These are phyloP conservation scores for Rhimphoctona megacephalus DNA, from an alignment of 2,888 invertebrate species.

Conservation along the genomic window DNA sequence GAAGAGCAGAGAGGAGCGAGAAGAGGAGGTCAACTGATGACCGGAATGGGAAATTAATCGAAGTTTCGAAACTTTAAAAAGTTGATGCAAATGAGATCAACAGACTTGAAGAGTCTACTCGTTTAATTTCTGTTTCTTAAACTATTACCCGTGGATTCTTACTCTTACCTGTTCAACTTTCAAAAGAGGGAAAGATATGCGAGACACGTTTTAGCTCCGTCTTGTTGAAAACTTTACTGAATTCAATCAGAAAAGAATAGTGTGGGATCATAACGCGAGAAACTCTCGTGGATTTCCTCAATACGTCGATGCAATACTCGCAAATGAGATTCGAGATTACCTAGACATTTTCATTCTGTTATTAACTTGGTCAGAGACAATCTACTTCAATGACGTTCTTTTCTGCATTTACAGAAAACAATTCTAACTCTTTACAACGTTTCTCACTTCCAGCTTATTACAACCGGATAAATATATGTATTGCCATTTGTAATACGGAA, in stretches of 20 bases:
- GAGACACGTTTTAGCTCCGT: background rate
- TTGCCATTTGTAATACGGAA: too few species aligned
- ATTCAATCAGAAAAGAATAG: constrained; percentile 81
- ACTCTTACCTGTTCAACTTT: background rate
- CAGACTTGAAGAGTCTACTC: background rate
- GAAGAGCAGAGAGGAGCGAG: background rate
- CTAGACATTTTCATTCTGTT: constrained; percentile 7
- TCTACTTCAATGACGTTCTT: background rate
- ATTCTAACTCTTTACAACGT: background rate
- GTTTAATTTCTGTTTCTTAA: constrained; percentile 5
- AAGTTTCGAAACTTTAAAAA: constrained; percentile 32
- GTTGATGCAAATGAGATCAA: constrained; percentile 27
- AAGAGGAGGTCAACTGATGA: background rate
- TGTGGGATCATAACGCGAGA: constrained; percentile 78
- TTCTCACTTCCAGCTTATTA: background rate
- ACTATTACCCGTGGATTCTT: constrained; percentile 13
- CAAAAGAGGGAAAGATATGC: constrained; percentile 15
- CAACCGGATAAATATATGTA: background rate
- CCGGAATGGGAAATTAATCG: constrained; percentile 40
- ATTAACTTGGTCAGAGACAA: background rate
- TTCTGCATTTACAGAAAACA: background rate
- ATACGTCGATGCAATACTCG: constrained; percentile 29
- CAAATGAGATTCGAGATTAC: background rate
- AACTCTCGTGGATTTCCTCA: constrained; percentile 21
- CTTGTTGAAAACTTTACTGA: constrained; percentile 74